Evolutionary conservation across 2,888 invertebrate genomes (phyloP).

Genomic region (Perizoma affinitatum): DNA sequence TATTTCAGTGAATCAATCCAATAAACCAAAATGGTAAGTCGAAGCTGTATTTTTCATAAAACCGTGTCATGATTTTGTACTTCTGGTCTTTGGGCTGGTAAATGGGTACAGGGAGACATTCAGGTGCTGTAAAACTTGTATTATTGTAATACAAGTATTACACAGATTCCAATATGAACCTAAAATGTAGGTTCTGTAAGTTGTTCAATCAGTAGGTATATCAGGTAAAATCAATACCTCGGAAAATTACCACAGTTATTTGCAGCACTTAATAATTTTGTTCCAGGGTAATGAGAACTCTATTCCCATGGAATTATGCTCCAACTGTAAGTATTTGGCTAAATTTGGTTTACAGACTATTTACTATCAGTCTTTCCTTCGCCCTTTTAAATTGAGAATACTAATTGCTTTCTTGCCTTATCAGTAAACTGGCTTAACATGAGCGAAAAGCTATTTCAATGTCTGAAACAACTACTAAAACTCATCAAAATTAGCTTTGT

Average conservation of each 20-base stretch:
- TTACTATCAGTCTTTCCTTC: constrained; percentile 40
- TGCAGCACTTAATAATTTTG: constrained; percentile 5
- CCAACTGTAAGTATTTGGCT: constrained; percentile 91
- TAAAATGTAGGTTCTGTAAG: no score
- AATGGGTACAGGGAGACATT: constrained; percentile 4
- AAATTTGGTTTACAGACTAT: constrained; percentile 18
- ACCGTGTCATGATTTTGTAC: constrained; percentile 19
- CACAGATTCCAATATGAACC: no score
- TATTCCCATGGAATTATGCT: constrained; percentile 98
- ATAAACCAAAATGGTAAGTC: constrained; percentile 49
- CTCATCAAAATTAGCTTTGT: constrained; percentile 37
- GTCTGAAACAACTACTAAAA: constrained; percentile 34
- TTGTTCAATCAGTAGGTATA: no score
- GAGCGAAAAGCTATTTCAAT: constrained; percentile 40
- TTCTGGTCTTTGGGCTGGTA: constrained; percentile 22
- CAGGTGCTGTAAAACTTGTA: constrained; percentile 1
- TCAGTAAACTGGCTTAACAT: constrained; percentile 52
- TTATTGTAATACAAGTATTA: no score
- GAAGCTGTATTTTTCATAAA: constrained; percentile 25
- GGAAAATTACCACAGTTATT: not conserved
- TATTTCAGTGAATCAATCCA: constrained; percentile 26
- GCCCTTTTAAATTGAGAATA: constrained; percentile 50
- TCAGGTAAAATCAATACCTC: no score
- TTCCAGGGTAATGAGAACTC: constrained; percentile 97
- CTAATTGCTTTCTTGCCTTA: constrained; percentile 61